phyloP scores from a whole-genome alignment of 2,888 invertebrate genomes.

The Drosophila pseudotakahashii region DNA sequence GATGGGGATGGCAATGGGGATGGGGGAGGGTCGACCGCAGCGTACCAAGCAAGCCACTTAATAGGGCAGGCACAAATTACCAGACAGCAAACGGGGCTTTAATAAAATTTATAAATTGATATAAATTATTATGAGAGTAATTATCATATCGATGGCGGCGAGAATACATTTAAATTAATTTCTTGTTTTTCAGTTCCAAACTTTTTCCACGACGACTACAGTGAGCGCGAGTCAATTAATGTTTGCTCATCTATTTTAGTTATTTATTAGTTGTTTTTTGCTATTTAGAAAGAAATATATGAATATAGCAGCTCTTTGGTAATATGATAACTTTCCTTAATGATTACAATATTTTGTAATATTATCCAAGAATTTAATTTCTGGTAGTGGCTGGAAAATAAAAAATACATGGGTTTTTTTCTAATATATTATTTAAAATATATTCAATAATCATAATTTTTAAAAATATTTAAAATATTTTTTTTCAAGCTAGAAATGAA shows the following conservation, averaged over 20 bases:
- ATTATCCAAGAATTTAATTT: no score
- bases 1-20: no score
- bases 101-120: slow-evolving; percentile 8
- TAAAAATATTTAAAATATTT: no score
- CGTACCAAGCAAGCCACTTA: background rate
- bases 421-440: no score
- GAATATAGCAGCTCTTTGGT: no score
- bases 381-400: no score
- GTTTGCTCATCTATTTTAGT: background rate
- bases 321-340: no score
- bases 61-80: slow-evolving; percentile 1
- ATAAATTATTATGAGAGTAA: slow-evolving; percentile 3
- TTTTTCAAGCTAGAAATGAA: no score
- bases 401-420: no score
- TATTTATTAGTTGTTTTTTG: background rate
- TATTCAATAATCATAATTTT: no score
- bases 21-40: background rate
- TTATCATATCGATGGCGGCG: slow-evolving; percentile 6
- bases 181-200: background rate
- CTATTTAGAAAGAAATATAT: background rate
- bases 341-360: no score
- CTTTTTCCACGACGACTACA: background rate
- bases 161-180: background rate
- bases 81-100: background rate
- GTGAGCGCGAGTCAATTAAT: background rate